Percentiles rank a stretch among this genome's conserved stretches.
Conservation (phyloP, 2,888 invertebrate species). For the Cordilura impudica region DNA sequence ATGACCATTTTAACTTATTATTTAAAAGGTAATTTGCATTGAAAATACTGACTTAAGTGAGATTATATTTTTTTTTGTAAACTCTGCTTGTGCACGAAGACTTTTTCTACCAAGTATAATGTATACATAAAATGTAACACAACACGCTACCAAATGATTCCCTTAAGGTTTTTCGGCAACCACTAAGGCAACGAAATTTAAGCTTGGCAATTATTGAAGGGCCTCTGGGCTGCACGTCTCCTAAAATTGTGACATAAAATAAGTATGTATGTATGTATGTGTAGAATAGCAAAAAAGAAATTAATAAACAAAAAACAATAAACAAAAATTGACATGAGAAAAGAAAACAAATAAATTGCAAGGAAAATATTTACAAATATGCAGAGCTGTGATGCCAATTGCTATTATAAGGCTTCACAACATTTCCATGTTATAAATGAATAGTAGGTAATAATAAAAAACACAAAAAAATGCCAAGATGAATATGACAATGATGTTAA, state of each 20-base stretch:
- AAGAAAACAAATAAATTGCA: neutral
- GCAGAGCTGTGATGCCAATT: conserved; percentile 20
- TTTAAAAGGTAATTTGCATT: too few species aligned
- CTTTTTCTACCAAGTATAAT: too few species aligned
- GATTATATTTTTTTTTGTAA: too few species aligned
- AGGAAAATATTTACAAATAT: neutral
- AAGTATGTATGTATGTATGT: too few species aligned
- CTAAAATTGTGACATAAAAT: too few species aligned
- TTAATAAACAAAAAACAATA: neutral
- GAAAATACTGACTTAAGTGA: too few species aligned
- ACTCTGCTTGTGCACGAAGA: too few species aligned
- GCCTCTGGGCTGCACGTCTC: neutral
- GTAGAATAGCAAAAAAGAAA: neutral
- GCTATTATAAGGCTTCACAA: conserved; percentile 29
- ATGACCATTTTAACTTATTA: too few species aligned
- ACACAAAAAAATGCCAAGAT: neutral
- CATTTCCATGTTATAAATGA: neutral
- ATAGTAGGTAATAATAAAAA: neutral
- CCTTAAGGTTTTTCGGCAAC: neutral
- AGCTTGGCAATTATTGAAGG: neutral
- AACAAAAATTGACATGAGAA: neutral
- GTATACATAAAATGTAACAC: neutral
- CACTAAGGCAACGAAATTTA: neutral
- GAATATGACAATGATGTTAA: neutral
- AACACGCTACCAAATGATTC: neutral